Percentiles rank a stretch among this genome's conserved stretches.
These are phyloP conservation scores for Pycnonotus jocosus DNA, from an alignment of 2,113 vertebrate species.

Conservation along the genomic window DNA sequence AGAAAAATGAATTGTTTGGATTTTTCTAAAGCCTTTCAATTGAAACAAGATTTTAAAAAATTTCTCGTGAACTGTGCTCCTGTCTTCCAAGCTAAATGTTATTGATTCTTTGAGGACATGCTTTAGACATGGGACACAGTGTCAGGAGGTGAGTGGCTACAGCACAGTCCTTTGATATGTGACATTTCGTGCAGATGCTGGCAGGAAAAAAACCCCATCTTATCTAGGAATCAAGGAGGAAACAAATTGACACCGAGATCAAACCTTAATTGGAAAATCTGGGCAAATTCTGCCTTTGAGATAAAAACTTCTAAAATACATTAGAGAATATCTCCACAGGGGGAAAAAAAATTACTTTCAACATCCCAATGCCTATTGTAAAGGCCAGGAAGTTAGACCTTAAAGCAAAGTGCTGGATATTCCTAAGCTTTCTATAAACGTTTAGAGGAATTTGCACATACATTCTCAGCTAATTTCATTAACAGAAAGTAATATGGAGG, in stretches of 20 bases:
- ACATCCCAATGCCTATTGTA: neutral
- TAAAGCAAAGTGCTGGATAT: neutral
- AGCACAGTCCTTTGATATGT: neutral
- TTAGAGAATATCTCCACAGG: neutral
- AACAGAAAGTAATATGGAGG: neutral
- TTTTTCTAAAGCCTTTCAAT: neutral
- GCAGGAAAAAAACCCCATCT: conserved; percentile 19
- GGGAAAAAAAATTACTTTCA: neutral
- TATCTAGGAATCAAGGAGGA: conserved; percentile 16
- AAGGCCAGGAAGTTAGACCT: neutral
- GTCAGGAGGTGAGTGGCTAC: neutral
- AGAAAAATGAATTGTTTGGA: neutral
- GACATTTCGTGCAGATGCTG: neutral
- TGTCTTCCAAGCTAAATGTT: neutral
- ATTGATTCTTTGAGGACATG: neutral
- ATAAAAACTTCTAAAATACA: neutral
- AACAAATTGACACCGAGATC: conserved; percentile 15
- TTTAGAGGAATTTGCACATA: neutral
- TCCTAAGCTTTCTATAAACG: neutral
- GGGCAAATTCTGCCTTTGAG: conserved; percentile 1
- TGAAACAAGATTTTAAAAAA: neutral
- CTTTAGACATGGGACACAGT: neutral
- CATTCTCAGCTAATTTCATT: neutral
- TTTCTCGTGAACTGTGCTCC: neutral
- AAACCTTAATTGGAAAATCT: conserved; percentile 13